Evolutionary conservation across 2,113 vertebrate genomes (phyloP).

Genomic region (Megalops atlanticus): DNA sequence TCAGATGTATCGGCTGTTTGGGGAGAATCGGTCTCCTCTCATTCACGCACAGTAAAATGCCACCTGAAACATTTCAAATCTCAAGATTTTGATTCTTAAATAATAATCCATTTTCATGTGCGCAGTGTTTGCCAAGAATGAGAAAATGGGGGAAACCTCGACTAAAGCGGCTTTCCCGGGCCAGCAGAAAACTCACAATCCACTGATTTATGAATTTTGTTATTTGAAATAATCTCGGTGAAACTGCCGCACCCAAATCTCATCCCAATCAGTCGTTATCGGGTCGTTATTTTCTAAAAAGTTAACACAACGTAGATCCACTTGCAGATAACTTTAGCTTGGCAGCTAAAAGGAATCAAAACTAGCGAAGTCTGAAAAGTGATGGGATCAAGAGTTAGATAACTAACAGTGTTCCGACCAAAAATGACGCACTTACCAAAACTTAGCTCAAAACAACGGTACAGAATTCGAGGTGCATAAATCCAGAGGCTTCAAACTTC

Average conservation of each 20-base stretch:
- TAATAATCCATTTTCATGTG: neutral
- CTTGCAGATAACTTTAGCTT: neutral
- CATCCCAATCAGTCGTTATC: neutral
- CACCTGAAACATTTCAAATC: neutral
- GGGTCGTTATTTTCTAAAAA: neutral
- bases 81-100: too few species aligned
- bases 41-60: too few species aligned
- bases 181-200: too few species aligned
- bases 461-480: neutral
- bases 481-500: constrained; percentile 26
- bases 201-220: too few species aligned
- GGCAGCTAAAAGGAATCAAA: constrained; percentile 8
- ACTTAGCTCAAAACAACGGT: neutral
- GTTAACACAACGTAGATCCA: neutral
- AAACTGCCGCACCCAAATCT: neutral
- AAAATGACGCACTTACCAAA: constrained; percentile 31
- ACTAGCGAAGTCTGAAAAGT: constrained; percentile 23
- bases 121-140: neutral
- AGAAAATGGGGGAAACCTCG: neutral
- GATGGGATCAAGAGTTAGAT: constrained; percentile 6
- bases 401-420: neutral
- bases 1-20: too few species aligned
- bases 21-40: too few species aligned
- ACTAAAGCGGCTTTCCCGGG: neutral
- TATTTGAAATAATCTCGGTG: neutral